Conservation (phyloP, 2,797 vertebrate species). For the Basileuterus tristriatus region DNA sequence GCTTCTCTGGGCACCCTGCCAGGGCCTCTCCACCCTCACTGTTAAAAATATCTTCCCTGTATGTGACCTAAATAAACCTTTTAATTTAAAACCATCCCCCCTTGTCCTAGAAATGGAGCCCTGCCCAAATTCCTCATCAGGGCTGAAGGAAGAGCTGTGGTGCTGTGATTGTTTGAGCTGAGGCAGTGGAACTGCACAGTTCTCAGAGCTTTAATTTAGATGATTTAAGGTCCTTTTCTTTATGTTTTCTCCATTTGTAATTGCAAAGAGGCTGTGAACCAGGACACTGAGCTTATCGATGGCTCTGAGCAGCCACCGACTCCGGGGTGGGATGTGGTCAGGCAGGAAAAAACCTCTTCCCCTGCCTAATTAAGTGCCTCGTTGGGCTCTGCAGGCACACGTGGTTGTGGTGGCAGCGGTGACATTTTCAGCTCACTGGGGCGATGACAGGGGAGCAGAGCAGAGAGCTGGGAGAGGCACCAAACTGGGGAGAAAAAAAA, state of each 20-base stretch:
- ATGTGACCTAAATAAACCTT: background rate
- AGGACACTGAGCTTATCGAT: background rate
- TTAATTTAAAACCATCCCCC: background rate
- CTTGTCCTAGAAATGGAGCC: background rate
- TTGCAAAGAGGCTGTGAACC: constrained; percentile 34
- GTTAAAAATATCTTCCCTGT: background rate
- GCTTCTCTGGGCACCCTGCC: background rate
- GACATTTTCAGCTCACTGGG: background rate
- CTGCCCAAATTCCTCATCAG: background rate
- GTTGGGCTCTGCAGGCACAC: background rate
- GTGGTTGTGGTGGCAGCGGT: background rate
- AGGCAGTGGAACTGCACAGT: background rate
- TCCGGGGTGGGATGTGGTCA: background rate
- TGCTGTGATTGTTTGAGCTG: background rate
- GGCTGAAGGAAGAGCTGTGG: background rate
- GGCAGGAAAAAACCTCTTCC: background rate
- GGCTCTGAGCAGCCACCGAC: background rate
- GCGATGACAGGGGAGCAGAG: background rate
- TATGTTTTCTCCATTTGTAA: constrained; percentile 27
- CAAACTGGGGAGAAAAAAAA: accelerated
- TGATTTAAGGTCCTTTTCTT: constrained; percentile 57
- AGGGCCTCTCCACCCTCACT: accelerated
- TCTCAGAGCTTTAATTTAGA: constrained; percentile 56
- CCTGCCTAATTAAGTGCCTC: constrained; percentile 20
- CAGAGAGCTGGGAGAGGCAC: background rate